Conservation (phyloP, 2,888 invertebrate species). For the Eilema sororculum region DNA sequence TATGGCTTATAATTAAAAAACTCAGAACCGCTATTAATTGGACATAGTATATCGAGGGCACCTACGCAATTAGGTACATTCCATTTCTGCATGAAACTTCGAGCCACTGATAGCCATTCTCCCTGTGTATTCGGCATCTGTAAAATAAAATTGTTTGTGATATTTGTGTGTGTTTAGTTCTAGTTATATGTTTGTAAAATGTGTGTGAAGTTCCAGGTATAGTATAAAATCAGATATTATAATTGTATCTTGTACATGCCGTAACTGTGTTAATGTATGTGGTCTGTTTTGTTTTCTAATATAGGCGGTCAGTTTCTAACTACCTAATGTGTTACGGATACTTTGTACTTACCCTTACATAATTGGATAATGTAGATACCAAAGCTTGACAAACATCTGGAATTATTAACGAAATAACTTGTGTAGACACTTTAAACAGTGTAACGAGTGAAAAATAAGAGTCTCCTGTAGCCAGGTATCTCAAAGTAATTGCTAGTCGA, state of each 20-base stretch:
- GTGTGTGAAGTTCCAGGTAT: conserved; percentile 41
- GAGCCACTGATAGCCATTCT: conserved; percentile 16
- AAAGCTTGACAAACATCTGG: conserved; percentile 4
- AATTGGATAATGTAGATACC: conserved; percentile 2
- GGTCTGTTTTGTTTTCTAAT: conserved; percentile 2
- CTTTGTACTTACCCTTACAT: neutral
- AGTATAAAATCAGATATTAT: conserved; percentile 42
- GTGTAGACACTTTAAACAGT: no score
- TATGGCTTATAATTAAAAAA: conserved; percentile 33
- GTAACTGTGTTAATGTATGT: no score
- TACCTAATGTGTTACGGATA: no score
- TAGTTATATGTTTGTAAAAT: conserved; percentile 35
- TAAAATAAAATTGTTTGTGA: conserved; percentile 36
- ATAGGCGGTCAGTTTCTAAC: no score
- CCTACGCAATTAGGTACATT: conserved; percentile 42
- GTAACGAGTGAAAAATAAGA: no score
- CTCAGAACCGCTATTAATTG: conserved; percentile 32
- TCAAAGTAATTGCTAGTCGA: no score
- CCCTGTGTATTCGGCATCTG: conserved; percentile 33
- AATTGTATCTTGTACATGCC: conserved; percentile 18
- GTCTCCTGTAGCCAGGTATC: no score
- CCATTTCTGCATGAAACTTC: conserved; percentile 37
- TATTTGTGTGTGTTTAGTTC: no score
- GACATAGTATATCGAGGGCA: conserved; percentile 33
- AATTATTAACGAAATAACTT: neutral